Evolutionary conservation across 1,140 invertebrate genomes (phyloP).

Genomic region (Doryteuthis pealeii): DNA sequence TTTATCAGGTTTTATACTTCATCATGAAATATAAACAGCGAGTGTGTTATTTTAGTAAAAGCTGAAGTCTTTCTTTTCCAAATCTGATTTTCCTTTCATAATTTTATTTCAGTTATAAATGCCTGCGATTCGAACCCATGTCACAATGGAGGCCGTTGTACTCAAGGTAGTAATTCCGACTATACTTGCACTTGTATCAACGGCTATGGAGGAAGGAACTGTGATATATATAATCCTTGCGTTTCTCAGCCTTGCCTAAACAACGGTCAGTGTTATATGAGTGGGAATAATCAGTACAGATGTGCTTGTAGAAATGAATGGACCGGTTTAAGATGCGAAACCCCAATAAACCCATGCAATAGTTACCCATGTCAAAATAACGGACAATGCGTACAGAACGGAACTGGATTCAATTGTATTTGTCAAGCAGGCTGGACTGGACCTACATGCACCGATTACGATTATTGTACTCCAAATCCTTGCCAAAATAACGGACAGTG

Average conservation of each 20-base stretch:
- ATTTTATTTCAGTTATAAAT: too few species aligned
- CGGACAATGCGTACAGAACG: background rate
- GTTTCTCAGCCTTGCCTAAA: background rate
- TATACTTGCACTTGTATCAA: background rate
- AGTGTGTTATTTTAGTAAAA: too few species aligned
- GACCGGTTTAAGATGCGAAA: conserved; percentile 9
- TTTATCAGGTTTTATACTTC: too few species aligned
- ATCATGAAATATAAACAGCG: too few species aligned
- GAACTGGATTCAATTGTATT: background rate
- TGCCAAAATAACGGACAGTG: conserved; percentile 3
- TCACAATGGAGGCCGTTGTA: background rate
- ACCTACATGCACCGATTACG: background rate
- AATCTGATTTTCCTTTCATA: too few species aligned
- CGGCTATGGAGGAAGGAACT: conserved; percentile 11
- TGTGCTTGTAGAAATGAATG: conserved; percentile 14
- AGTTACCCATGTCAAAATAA: conserved; percentile 3
- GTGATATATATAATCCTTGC: conserved; percentile 2
- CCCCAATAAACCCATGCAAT: background rate
- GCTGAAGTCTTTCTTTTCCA: too few species aligned
- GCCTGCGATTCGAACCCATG: background rate
- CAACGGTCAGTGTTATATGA: conserved; percentile 2
- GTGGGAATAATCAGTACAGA: background rate
- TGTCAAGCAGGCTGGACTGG: conserved; percentile 14
- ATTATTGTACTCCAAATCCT: background rate
- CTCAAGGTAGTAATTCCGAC: too few species aligned